A percentile compares a stretch with the other conserved stretches of the same genome.
Evolutionary conservation across 2,797 vertebrate genomes (phyloP).

Genomic region (Sphenopsis melanotis): DNA sequence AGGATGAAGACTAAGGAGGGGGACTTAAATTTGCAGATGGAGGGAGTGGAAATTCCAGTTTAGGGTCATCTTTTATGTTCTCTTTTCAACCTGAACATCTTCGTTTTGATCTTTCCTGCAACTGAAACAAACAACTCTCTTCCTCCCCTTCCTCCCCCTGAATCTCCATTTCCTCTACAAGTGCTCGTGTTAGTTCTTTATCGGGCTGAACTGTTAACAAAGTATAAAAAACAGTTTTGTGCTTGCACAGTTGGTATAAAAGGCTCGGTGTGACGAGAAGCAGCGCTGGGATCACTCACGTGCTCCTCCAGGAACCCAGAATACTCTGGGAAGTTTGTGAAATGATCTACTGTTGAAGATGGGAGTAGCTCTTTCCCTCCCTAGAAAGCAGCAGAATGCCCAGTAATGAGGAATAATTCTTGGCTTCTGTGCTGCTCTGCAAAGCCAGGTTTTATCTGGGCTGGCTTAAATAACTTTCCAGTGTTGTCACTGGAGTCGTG

Average conservation of each 20-base stretch:
- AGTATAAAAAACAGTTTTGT: background rate
- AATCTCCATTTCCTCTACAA: slow-evolving; percentile 56
- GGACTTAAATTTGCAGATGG: background rate
- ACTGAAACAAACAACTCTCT: slow-evolving; percentile 52
- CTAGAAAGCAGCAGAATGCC: background rate
- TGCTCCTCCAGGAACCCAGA: background rate
- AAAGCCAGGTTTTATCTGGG: background rate
- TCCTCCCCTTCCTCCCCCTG: slow-evolving; percentile 51
- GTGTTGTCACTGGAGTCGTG: background rate
- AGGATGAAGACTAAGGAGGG: background rate
- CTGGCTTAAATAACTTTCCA: background rate
- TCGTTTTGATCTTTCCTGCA: slow-evolving; percentile 52
- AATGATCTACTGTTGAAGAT: background rate
- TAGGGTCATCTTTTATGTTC: slow-evolving; percentile 41
- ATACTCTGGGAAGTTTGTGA: background rate
- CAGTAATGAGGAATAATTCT: background rate
- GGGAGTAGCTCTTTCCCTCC: background rate
- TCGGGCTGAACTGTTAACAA: background rate
- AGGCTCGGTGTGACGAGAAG: background rate
- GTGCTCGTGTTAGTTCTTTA: background rate
- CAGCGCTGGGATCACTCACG: background rate
- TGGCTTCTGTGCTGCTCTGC: background rate
- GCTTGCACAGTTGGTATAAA: background rate
- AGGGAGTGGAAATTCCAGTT: slow-evolving; percentile 43
- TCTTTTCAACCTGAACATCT: slow-evolving; percentile 51